phyloP scores from a whole-genome alignment of 2,797 vertebrate genomes.

The Hybognathus amarus region DNA sequence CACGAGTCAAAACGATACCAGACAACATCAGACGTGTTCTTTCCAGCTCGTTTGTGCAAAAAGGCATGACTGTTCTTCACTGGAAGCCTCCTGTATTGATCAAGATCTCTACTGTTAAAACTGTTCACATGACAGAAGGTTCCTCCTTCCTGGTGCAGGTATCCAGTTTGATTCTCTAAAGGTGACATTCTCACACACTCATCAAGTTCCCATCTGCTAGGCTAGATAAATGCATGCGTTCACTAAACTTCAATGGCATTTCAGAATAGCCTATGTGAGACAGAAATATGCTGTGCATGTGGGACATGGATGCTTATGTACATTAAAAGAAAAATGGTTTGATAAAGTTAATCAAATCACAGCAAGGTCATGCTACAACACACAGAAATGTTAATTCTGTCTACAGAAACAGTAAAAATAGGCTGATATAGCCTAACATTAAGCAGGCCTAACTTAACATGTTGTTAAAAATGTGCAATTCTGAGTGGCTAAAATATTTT shows the following conservation, averaged over 20 bases:
- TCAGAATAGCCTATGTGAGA: background rate
- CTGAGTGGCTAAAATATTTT: background rate
- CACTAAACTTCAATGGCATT: background rate
- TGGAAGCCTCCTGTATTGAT: conserved; percentile 15
- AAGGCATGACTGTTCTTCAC: conserved; percentile 15
- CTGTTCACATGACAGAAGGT: conserved; percentile 1
- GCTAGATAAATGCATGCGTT: background rate
- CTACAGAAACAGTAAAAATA: background rate
- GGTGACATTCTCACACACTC: conserved; percentile 25
- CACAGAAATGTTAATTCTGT: background rate
- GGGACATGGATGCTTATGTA: background rate
- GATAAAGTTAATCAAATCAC: background rate
- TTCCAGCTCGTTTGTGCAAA: conserved; percentile 22
- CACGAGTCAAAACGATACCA: conserved; percentile 8
- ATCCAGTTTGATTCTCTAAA: conserved; percentile 21
- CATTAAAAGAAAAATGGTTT: background rate
- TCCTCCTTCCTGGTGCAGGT: conserved; percentile 13
- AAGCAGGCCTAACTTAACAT: background rate
- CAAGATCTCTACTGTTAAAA: conserved; percentile 32
- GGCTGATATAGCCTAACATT: background rate
- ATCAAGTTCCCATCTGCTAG: conserved; percentile 2
- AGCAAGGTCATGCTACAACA: background rate
- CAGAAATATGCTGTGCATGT: background rate
- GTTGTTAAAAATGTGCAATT: background rate
- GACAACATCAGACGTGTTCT: conserved; percentile 40